Evolutionary conservation across 1,140 invertebrate genomes (phyloP).

Genomic region (Dryas iulia): DNA sequence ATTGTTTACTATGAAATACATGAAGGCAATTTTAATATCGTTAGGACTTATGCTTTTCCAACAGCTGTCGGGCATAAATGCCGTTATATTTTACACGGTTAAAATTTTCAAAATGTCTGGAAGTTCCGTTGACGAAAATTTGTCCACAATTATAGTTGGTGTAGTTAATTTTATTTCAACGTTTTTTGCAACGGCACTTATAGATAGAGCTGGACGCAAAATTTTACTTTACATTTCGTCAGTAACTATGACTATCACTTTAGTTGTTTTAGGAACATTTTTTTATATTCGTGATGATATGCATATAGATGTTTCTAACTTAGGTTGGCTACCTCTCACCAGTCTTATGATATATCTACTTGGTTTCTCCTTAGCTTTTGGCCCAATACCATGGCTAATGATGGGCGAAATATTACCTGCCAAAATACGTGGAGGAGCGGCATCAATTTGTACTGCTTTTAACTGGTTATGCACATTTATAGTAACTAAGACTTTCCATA

Average conservation of each 20-base stretch:
- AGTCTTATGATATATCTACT: slow-evolving; percentile 93
- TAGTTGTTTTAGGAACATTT: slow-evolving; percentile 87
- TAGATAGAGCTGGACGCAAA: slow-evolving; percentile 92
- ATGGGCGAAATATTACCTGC: slow-evolving; percentile 94
- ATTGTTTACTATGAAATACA: slow-evolving; percentile 84
- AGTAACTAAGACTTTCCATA: slow-evolving; percentile 93
- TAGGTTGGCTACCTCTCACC: slow-evolving; percentile 90
- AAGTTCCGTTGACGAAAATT: slow-evolving; percentile 86
- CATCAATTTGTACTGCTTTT: slow-evolving; percentile 91
- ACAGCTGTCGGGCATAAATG: slow-evolving; percentile 96
- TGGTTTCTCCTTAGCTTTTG: slow-evolving; percentile 94
- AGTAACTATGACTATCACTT: slow-evolving; percentile 87
- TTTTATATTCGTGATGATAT: slow-evolving; percentile 85
- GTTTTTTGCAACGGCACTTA: slow-evolving; percentile 90
- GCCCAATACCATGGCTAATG: slow-evolving; percentile 96
- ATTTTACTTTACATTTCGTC: slow-evolving; percentile 91
- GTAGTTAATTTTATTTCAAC: slow-evolving; percentile 95
- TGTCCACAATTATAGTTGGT: slow-evolving; percentile 92
- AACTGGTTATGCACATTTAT: slow-evolving; percentile 95
- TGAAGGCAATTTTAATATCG: slow-evolving; percentile 89
- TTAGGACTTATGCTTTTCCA: slow-evolving; percentile 96
- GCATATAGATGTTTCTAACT: slow-evolving; percentile 78
- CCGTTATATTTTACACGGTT: slow-evolving; percentile 96
- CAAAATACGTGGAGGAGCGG: slow-evolving; percentile 91
- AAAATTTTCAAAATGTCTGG: slow-evolving; percentile 91